These are phyloP conservation scores for Sebastes wilsoni DNA, from an alignment of 2,797 vertebrate species.

Conservation along the genomic window DNA sequence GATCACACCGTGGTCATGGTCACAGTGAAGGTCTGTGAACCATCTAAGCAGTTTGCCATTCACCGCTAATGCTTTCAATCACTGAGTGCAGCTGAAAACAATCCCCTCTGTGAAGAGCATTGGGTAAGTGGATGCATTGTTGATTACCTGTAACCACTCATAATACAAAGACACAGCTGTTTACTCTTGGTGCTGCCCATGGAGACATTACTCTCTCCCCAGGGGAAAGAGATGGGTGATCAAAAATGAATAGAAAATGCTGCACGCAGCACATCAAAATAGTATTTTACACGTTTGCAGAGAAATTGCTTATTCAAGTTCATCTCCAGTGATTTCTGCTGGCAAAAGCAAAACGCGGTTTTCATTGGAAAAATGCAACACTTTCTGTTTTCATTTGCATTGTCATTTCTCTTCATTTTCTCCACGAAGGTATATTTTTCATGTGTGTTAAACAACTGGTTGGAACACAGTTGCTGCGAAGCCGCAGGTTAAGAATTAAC, in stretches of 20 bases:
- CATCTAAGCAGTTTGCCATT: slow-evolving; percentile 79
- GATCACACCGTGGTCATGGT: slow-evolving; percentile 39
- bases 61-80: slow-evolving; percentile 84
- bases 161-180: slow-evolving; percentile 83
- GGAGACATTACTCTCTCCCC: slow-evolving; percentile 62
- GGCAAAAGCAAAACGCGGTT: background rate
- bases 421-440: slow-evolving; percentile 2
- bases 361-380: background rate
- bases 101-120: slow-evolving; percentile 78
- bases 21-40: slow-evolving; percentile 67
- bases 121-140: slow-evolving; percentile 83
- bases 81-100: slow-evolving; percentile 79
- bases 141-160: slow-evolving; percentile 83
- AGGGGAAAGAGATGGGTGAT: slow-evolving; percentile 59
- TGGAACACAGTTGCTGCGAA: slow-evolving; percentile 22
- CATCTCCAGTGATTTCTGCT: slow-evolving; percentile 19
- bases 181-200: slow-evolving; percentile 70
- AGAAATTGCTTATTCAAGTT: slow-evolving; percentile 32
- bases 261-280: slow-evolving; percentile 26
- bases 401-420: slow-evolving; percentile 38
- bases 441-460: slow-evolving; percentile 31
- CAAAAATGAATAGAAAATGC: slow-evolving; percentile 48
- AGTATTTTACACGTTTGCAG: slow-evolving; percentile 26
- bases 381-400: slow-evolving; percentile 39
- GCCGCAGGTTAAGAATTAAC: slow-evolving; percentile 66